Percentiles rank a stretch among this genome's conserved stretches.
Evolutionary conservation across 1,140 invertebrate genomes (phyloP).

Genomic region (Rhopalosiphum padi): DNA sequence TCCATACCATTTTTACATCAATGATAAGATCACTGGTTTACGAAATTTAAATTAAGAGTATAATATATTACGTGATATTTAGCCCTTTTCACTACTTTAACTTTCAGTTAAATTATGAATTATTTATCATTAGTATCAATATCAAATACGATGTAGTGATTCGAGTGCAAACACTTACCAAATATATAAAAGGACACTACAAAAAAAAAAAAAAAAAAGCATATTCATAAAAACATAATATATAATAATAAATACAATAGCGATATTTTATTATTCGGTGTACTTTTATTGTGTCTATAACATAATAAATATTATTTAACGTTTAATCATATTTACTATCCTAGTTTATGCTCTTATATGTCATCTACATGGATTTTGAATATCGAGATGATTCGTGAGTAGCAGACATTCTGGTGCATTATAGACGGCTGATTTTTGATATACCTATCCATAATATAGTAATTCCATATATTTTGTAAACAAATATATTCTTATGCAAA

Average conservation of each 20-base stretch:
- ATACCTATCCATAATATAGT: not conserved
- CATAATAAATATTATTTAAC: too few species aligned
- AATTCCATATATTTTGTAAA: not conserved
- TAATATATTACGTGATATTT: not conserved
- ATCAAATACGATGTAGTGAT: too few species aligned
- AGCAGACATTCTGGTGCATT: not conserved
- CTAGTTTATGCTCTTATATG: not conserved
- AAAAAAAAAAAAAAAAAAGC: not conserved
- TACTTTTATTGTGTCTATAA: too few species aligned
- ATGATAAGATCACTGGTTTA: not conserved
- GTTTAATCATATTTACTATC: not conserved
- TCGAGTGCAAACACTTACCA: not conserved
- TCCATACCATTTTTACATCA: not conserved
- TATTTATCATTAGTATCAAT: not conserved
- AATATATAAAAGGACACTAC: not conserved
- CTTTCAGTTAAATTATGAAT: too few species aligned
- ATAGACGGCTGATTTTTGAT: not conserved
- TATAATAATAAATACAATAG: too few species aligned
- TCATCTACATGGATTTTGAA: not conserved
- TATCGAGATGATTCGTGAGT: not conserved
- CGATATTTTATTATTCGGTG: too few species aligned
- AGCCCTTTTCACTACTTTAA: too few species aligned
- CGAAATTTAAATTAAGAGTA: not conserved
- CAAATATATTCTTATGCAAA: too few species aligned
- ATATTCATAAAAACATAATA: not conserved